Evolutionary conservation across 2,888 invertebrate species (phyloP), one percentile per base, ranked within the genome.

Genomic region (Dione vanillae): DNA sequence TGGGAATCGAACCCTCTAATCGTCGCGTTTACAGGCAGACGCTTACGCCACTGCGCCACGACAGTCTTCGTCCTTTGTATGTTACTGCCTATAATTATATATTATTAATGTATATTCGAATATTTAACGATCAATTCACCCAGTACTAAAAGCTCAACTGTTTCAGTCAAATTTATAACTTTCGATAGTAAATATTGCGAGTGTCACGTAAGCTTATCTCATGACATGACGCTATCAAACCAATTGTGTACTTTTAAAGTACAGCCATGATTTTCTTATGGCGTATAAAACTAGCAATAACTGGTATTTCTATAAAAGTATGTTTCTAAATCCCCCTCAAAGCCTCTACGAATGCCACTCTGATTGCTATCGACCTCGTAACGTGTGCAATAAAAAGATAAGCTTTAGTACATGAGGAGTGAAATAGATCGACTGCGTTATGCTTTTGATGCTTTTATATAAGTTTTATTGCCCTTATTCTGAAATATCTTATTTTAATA

Each of bases 351-450:
- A 40, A 16, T 16, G 37, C 27, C 9, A 14, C 11, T 16, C 11
- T n/a, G 37, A 40, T 11, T 2, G 27, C 27, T 61, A 61, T 45
- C 59, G 27, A 16, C 45, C 27, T 43, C 61, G 20, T 61, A 61
- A 61, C 61, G 20, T 1, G 27, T n/a, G 61, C 43, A 61, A 35
- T 61, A 61, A 61, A 61, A 45, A 61, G 61, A 61, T 61, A 61
- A 45, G n/a, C 45, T 11, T n/a, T 16, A 35, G 7, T 45, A 27
- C 35, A 45, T 45, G 45, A 61, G 45, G 27, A 61, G 61, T 61
- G 45, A 61, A 61, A 61, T 45, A 45, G 45, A 61, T 61, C 61
- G 61, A 61, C 27, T 61, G 61, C 45, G 61, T 61, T 61, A 61
- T 61, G 27, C 11, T 27, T 5, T 27, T 27, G 5, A 27, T 27